Evolutionary conservation across 30 jellyfish, hydroid and myxozoan species (phyloP).

Genomic region (Nemopilema nomurai): DNA sequence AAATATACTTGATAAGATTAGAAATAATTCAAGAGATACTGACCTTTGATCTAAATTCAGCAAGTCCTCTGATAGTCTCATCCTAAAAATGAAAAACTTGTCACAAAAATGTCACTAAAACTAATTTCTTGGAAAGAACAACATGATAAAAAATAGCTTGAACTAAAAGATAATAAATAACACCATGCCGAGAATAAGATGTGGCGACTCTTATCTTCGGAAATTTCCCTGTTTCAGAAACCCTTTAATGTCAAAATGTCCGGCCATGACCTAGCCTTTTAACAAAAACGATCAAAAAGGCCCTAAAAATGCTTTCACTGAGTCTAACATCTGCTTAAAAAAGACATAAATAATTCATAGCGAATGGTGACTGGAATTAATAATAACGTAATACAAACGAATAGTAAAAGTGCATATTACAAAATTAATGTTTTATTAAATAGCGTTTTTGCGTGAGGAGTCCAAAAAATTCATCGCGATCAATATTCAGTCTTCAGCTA

Average conservation of each 20-base stretch:
- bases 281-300: background rate
- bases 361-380: background rate
- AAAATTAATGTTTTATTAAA: too few species aligned
- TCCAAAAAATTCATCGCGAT: too few species aligned
- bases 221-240: background rate
- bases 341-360: background rate
- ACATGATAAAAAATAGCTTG: too few species aligned
- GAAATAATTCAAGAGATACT: background rate
- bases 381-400: background rate
- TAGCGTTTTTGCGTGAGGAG: too few species aligned
- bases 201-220: background rate
- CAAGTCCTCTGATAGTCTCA: conserved; percentile 51
- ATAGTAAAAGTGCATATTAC: too few species aligned
- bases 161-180: too few species aligned
- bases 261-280: background rate
- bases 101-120: background rate
- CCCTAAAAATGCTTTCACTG: too few species aligned
- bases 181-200: too few species aligned
- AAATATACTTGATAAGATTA: background rate
- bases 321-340: background rate
- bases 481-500: too few species aligned
- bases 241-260: background rate
- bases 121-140: too few species aligned
- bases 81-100: conserved; percentile 42
- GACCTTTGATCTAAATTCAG: conserved; percentile 82